Percentiles rank a stretch among this genome's conserved stretches.
Evolutionary conservation across 53 echinoderm and acorn worm genomes (phyloP).

Genomic region (Pentamera pediparva): DNA sequence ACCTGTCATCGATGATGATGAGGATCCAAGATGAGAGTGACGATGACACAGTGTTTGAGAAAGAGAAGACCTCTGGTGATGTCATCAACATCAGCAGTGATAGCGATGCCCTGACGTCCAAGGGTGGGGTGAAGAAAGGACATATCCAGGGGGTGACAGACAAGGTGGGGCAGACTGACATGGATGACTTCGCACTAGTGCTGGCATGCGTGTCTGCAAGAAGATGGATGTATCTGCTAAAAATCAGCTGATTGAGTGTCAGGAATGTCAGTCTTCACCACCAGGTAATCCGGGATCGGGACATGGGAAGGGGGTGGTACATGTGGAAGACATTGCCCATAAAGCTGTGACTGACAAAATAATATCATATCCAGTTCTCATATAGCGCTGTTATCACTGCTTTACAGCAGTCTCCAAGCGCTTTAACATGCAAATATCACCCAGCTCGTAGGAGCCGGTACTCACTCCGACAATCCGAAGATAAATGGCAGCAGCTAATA

Average conservation of each 20-base stretch:
- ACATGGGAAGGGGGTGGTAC: no score
- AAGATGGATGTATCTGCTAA: constrained; percentile 80
- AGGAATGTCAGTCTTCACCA: constrained; percentile 94
- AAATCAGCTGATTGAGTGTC: constrained; percentile 90
- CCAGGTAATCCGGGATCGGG: no score
- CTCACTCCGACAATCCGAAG: no score
- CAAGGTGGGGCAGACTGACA: constrained; percentile 49
- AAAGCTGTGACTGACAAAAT: no score
- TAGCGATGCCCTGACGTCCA: constrained; percentile 1
- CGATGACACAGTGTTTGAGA: constrained; percentile 40
- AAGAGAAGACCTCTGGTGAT: background rate
- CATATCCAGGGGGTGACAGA: background rate
- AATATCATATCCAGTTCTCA: no score
- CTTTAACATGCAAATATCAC: no score
- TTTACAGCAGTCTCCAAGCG: no score
- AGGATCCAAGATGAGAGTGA: constrained; percentile 57
- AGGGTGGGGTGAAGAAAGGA: background rate
- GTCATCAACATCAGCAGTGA: constrained; percentile 16
- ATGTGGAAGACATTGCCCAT: no score
- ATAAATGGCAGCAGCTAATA: no score
- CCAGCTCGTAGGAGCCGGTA: no score
- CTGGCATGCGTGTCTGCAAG: constrained; percentile 77
- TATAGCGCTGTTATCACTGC: no score
- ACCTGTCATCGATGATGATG: constrained; percentile 77
- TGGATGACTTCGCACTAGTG: constrained; percentile 77